phyloP scores from a whole-genome alignment of 2,113 vertebrate species.

The Tricholaema leucomelas region DNA sequence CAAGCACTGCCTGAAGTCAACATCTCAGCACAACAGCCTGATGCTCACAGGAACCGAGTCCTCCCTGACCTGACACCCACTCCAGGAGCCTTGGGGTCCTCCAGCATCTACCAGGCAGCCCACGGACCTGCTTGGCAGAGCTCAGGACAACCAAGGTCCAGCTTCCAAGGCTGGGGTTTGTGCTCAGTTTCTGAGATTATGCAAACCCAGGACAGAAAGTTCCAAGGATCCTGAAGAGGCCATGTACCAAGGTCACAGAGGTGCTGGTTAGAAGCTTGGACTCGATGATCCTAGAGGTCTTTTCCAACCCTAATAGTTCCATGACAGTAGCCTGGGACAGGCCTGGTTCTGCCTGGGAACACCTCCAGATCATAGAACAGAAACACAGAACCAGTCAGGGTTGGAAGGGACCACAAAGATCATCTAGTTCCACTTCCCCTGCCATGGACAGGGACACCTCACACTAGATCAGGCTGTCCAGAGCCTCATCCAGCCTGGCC shows the following conservation, averaged over 20 bases:
- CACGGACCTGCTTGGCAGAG: neutral
- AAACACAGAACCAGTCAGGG: no score
- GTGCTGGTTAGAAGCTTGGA: no score
- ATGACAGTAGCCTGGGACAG: neutral
- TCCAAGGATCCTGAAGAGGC: neutral
- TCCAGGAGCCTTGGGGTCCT: neutral
- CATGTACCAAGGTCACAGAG: no score
- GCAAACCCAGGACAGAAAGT: neutral
- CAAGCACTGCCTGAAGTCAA: neutral
- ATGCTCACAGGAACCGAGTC: neutral
- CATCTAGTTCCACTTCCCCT: no score
- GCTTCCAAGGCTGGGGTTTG: neutral
- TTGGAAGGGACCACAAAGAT: no score
- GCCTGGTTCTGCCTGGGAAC: neutral
- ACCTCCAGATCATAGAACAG: neutral
- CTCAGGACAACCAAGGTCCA: neutral
- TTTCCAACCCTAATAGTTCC: no score
- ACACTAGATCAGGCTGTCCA: no score
- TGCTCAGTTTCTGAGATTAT: neutral
- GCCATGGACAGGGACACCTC: no score
- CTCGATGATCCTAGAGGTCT: no score
- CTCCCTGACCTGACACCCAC: fast-evolving
- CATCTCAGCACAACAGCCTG: neutral
- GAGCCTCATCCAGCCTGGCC: no score
- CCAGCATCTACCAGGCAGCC: neutral